Conservation (phyloP, 2,113 vertebrate genomes). For the Aplodontia rufa region DNA sequence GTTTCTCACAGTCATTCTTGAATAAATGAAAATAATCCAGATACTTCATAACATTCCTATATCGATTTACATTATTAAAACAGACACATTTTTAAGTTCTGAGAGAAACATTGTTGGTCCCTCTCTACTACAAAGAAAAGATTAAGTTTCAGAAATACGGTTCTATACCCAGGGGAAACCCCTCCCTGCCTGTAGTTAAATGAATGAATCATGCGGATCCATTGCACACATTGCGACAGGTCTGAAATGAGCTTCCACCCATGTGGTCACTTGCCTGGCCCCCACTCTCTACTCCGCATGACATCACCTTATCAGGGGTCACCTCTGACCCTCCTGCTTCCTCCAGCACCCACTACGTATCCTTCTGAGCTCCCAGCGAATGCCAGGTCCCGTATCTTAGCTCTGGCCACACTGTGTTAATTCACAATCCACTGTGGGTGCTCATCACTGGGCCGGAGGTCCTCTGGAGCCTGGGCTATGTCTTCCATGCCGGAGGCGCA, state of each 20-base stretch:
- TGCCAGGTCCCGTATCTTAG: not conserved
- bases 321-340: rapidly evolving
- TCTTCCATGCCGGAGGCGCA: not conserved
- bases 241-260: not conserved
- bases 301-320: not conserved
- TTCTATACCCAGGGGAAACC: not conserved
- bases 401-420: not conserved
- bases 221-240: not conserved
- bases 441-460: not conserved
- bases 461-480: not conserved
- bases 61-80: not conserved
- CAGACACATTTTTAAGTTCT: not conserved
- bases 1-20: too few species aligned
- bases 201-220: not conserved
- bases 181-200: not conserved
- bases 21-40: not conserved
- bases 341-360: not conserved
- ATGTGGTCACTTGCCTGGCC: not conserved
- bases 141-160: not conserved
- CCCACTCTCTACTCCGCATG: not conserved
- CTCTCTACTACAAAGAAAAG: not conserved
- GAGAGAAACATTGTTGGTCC: not conserved
- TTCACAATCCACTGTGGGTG: not conserved
- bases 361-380: not conserved
- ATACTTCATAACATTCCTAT: not conserved